These are phyloP conservation scores for Polia nebulosa DNA, from an alignment of 2,888 invertebrate species.

Conservation along the genomic window DNA sequence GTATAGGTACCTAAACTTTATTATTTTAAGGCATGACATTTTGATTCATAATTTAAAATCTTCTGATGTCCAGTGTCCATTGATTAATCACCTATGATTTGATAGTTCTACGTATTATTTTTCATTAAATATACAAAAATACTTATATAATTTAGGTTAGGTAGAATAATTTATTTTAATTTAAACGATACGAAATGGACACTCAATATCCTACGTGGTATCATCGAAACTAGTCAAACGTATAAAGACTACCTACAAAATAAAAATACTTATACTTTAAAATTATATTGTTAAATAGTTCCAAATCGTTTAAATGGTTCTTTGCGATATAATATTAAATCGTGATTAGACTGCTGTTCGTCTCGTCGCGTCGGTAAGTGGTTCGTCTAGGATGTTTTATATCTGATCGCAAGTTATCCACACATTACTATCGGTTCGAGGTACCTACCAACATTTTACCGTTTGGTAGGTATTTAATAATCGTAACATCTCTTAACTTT, in stretches of 20 bases:
- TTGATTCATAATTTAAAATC: constrained; percentile 51
- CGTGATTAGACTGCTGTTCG: constrained; percentile 67
- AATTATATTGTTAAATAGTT: constrained; percentile 70
- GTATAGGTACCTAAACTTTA: constrained; percentile 77
- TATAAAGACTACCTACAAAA: constrained; percentile 68
- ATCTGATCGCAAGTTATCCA: constrained; percentile 46
- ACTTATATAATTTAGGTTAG: constrained; percentile 54
- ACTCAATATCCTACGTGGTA: constrained; percentile 70
- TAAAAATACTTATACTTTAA: constrained; percentile 60
- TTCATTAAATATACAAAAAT: constrained; percentile 35
- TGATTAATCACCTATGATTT: constrained; percentile 36
- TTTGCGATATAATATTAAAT: constrained; percentile 61
- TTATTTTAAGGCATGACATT: constrained; percentile 77
- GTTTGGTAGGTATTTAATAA: constrained; percentile 60
- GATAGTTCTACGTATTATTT: constrained; percentile 38
- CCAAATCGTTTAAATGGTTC: constrained; percentile 64
- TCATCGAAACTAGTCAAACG: constrained; percentile 82
- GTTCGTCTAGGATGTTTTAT: constrained; percentile 55
- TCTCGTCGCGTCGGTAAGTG: constrained; percentile 52
- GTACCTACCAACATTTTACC: constrained; percentile 59
- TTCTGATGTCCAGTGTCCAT: constrained; percentile 59
- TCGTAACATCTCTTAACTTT: constrained; percentile 64
- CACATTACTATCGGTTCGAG: constrained; percentile 50
- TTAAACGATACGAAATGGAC: constrained; percentile 62
- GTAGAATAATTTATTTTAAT: constrained; percentile 55